phyloP scores from a whole-genome alignment of 2,888 invertebrate species.

The Cephonodes hylas region DNA sequence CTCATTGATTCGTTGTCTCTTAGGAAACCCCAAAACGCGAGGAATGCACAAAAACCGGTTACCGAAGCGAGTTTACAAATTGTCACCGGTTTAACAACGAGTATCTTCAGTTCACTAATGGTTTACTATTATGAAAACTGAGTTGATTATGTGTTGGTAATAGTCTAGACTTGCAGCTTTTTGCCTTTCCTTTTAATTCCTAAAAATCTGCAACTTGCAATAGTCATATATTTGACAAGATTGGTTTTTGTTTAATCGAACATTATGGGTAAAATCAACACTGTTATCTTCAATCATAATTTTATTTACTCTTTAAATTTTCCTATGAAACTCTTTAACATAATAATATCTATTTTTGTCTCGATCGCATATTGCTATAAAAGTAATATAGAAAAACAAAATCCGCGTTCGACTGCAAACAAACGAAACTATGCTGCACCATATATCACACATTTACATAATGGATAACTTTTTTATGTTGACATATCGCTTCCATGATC shows the following conservation, averaged over 20 bases:
- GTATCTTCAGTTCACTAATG: background rate
- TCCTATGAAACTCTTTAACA: too few species aligned
- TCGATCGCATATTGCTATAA: background rate
- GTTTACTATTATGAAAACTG: too few species aligned
- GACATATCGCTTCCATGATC: background rate
- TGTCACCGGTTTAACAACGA: background rate
- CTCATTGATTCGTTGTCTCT: background rate
- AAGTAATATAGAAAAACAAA: background rate
- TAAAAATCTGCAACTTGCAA: too few species aligned
- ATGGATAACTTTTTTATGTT: background rate
- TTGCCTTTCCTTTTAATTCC: too few species aligned
- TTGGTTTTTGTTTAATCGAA: too few species aligned
- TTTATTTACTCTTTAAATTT: too few species aligned
- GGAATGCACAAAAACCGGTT: conserved; percentile 4
- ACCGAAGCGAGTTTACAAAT: background rate
- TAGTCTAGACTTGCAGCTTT: too few species aligned
- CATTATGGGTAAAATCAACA: too few species aligned
- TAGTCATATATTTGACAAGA: too few species aligned
- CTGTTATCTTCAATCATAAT: too few species aligned
- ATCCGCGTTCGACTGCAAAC: background rate
- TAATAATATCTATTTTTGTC: background rate
- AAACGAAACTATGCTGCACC: background rate
- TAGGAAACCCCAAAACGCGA: background rate
- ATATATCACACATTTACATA: background rate
- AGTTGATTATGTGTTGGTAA: too few species aligned